Percentiles rank a stretch among this genome's conserved stretches.
Evolutionary conservation across 2,797 vertebrate genomes (phyloP).

Genomic region (Vespertilio murinus): DNA sequence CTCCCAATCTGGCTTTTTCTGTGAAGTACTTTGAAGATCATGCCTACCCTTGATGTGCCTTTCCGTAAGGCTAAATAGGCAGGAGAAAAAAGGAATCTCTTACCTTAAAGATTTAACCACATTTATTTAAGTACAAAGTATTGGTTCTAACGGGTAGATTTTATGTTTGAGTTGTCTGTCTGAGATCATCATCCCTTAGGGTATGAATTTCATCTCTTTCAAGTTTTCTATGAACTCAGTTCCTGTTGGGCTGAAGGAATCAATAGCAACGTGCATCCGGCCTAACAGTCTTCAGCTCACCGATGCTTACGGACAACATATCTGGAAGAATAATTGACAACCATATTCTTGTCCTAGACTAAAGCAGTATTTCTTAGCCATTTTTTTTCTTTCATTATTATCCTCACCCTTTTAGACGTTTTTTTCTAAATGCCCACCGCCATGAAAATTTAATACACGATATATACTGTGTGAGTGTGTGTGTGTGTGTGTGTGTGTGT

Average conservation of each 20-base stretch:
- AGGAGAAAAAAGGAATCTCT: slow-evolving; percentile 73
- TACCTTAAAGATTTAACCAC: slow-evolving; percentile 75
- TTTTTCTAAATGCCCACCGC: neutral
- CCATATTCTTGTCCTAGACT: neutral
- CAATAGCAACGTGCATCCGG: slow-evolving; percentile 15
- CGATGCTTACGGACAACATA: neutral
- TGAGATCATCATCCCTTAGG: slow-evolving; percentile 72
- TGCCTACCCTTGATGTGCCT: slow-evolving; percentile 61
- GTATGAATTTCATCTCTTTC: slow-evolving; percentile 60
- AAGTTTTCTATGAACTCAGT: slow-evolving; percentile 67
- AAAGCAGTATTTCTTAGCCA: neutral
- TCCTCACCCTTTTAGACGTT: neutral
- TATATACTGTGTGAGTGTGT: neutral
- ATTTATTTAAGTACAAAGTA: slow-evolving; percentile 74
- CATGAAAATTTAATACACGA: neutral
- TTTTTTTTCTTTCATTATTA: neutral
- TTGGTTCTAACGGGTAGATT: slow-evolving; percentile 61
- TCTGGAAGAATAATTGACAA: neutral
- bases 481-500: neutral
- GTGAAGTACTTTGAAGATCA: slow-evolving; percentile 72
- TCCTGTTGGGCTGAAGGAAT: slow-evolving; percentile 45
- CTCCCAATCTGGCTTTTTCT: slow-evolving; percentile 49
- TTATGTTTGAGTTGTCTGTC: slow-evolving; percentile 63
- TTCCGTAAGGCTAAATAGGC: slow-evolving; percentile 58
- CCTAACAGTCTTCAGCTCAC: neutral